These are phyloP conservation scores for Clarias magur DNA, from an alignment of 2,113 vertebrate genomes.

Conservation along the genomic window DNA sequence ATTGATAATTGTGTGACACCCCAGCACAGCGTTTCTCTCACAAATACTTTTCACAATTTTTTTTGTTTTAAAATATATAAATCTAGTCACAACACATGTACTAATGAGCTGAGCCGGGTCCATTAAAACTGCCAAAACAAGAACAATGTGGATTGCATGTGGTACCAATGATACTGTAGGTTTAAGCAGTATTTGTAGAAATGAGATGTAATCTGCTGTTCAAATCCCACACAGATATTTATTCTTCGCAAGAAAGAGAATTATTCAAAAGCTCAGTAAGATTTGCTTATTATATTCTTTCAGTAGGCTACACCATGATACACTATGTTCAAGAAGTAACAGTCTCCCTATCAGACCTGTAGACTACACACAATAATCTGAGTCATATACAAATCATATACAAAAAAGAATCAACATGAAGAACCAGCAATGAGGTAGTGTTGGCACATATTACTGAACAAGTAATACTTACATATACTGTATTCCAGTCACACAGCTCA, in stretches of 20 bases:
- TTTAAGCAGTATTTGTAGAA: conserved; percentile 11
- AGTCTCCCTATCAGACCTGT: not conserved
- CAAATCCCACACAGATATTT: conserved; percentile 9
- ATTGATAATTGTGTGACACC: not conserved
- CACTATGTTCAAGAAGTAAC: conserved; percentile 6
- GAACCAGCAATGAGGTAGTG: conserved; percentile 32
- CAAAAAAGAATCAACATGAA: not conserved
- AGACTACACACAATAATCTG: conserved; percentile 8
- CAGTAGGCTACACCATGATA: conserved; percentile 16
- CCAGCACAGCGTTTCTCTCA: not conserved
- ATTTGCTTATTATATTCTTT: conserved; percentile 8
- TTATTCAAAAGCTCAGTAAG: not conserved
- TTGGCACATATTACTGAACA: conserved; percentile 24
- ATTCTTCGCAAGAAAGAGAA: not conserved
- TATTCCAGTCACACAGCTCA: not conserved
- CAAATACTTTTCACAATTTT: not conserved
- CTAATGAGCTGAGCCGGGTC: not conserved
- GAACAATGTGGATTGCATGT: not conserved
- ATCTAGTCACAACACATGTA: not conserved
- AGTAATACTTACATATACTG: conserved; percentile 12
- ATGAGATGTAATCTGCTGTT: not conserved
- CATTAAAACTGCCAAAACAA: not conserved
- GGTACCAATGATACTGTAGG: not conserved
- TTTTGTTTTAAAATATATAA: not conserved
- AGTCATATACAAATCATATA: not conserved